Conservation (phyloP, 2,113 vertebrate genomes). For the Pollimyrus isidori region DNA sequence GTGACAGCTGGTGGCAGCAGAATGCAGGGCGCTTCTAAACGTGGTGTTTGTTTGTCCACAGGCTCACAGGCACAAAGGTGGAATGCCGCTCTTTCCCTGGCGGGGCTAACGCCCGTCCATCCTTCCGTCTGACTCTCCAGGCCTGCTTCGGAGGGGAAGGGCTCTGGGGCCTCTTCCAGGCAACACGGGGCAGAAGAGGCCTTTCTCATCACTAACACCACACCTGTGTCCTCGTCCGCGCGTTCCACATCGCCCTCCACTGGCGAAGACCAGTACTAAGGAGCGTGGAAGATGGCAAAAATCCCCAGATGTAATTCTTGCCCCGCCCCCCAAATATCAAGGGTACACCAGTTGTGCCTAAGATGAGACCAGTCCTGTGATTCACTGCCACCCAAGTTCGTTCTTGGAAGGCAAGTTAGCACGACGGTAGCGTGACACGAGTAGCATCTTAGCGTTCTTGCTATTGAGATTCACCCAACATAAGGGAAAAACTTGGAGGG, state of each 20-base stretch:
- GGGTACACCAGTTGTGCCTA: not conserved
- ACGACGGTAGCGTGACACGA: not conserved
- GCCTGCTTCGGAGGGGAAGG: not conserved
- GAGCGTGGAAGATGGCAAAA: not conserved
- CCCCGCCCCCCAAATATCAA: not conserved
- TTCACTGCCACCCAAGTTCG: not conserved
- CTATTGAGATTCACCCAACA: not conserved
- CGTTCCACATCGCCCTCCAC: not conserved
- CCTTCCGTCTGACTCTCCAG: not conserved
- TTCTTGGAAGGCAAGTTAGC: not conserved
- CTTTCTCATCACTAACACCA: not conserved
- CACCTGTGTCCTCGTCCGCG: not conserved
- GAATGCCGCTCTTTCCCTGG: not conserved
- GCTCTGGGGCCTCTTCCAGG: not conserved
- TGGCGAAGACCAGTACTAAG: not conserved
- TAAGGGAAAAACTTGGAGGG: not conserved
- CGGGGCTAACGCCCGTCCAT: not conserved
- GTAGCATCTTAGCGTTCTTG: not conserved
- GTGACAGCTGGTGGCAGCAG: conserved; percentile 31
- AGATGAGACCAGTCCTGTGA: not conserved
- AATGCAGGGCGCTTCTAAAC: not conserved
- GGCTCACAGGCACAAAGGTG: not conserved
- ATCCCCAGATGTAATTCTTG: not conserved
- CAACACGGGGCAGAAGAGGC: not conserved
- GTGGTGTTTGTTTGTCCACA: conserved; percentile 17